phyloP scores from a whole-genome alignment of 1,140 invertebrate genomes.

The Papilio glaucus region DNA sequence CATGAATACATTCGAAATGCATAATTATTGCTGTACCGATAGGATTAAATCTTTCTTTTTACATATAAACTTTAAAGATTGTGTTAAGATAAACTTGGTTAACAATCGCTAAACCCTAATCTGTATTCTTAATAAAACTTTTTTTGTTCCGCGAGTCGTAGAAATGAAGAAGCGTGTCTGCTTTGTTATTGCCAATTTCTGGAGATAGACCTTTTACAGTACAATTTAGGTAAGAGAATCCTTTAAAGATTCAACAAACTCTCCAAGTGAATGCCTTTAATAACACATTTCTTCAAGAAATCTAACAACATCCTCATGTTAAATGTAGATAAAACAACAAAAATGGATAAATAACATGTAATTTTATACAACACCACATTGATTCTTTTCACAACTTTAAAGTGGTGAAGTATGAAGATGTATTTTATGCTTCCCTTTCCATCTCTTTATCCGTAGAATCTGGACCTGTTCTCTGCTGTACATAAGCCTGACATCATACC shows the following conservation, averaged over 20 bases:
- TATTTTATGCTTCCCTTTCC: no score
- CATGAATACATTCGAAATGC: no score
- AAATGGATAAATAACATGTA: no score
- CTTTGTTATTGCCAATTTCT: conserved; percentile 21
- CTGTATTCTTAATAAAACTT: not conserved
- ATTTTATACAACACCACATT: no score
- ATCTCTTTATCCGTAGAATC: no score
- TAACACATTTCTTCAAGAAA: not conserved
- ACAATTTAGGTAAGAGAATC: conserved; percentile 14
- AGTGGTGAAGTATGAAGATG: no score
- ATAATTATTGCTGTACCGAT: not conserved
- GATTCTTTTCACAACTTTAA: no score
- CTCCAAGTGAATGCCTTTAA: not conserved
- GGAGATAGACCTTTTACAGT: conserved; percentile 15
- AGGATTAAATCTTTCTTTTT: no score
- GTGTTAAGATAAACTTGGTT: no score
- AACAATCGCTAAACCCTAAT: not conserved
- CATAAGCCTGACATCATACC: no score
- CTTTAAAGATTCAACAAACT: conserved; percentile 4
- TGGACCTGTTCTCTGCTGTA: no score
- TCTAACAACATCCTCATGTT: not conserved
- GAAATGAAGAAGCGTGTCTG: conserved; percentile 15
- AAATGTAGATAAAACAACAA: not conserved
- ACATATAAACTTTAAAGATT: no score
- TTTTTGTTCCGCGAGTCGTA: conserved; percentile 1